These are phyloP conservation scores for Callimorpha dominula DNA, from an alignment of 2,888 invertebrate species.

Conservation along the genomic window DNA sequence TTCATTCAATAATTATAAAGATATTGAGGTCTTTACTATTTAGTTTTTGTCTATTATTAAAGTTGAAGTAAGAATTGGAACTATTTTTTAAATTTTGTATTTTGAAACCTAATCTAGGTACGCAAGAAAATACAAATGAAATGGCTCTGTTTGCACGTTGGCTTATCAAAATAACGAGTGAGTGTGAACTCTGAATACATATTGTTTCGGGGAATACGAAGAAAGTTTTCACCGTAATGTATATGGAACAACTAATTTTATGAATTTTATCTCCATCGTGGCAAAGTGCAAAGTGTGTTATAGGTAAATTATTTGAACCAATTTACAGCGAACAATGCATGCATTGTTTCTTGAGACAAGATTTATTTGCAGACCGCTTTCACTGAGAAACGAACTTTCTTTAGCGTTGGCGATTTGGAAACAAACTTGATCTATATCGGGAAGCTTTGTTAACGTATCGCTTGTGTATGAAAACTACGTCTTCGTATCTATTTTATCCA, in stretches of 20 bases:
- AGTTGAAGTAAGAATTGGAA: no score
- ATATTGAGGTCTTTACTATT: not conserved
- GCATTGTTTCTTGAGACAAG: slow-evolving; percentile 77
- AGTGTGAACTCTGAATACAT: slow-evolving; percentile 16
- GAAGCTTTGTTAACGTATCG: slow-evolving; percentile 58
- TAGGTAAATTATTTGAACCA: slow-evolving; percentile 72
- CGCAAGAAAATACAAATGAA: not conserved
- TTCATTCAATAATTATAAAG: not conserved
- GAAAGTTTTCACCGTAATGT: slow-evolving; percentile 40
- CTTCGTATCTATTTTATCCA: not conserved
- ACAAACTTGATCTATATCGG: slow-evolving; percentile 74
- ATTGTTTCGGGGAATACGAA: slow-evolving; percentile 18
- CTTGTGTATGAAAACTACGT: slow-evolving; percentile 27
- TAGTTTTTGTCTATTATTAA: not conserved
- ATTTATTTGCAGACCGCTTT: slow-evolving; percentile 79
- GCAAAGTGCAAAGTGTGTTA: slow-evolving; percentile 60
- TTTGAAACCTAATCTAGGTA: not conserved
- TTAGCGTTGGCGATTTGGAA: slow-evolving; percentile 68
- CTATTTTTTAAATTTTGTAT: no score
- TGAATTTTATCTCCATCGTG: slow-evolving; percentile 52
- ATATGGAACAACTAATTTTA: slow-evolving; percentile 38
- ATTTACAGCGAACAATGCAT: slow-evolving; percentile 80
- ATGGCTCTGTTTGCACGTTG: not conserved
- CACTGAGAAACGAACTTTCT: slow-evolving; percentile 77
- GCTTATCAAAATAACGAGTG: slow-evolving; percentile 5